These are phyloP conservation scores for Ataeniobius toweri DNA, from an alignment of 2,797 vertebrate genomes.

Conservation along the genomic window DNA sequence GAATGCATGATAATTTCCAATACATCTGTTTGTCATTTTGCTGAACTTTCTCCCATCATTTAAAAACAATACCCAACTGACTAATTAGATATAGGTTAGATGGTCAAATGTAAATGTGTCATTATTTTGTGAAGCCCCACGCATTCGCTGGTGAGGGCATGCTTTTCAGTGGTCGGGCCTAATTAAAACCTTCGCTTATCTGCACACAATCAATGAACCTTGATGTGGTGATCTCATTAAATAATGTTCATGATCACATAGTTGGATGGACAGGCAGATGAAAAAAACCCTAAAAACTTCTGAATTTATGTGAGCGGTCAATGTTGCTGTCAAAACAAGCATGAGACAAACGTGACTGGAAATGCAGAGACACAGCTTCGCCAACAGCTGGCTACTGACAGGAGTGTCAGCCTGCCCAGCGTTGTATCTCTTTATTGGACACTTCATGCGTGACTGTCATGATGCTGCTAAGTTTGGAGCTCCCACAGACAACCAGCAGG, in stretches of 20 bases:
- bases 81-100: slow-evolving; percentile 84
- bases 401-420: slow-evolving; percentile 52
- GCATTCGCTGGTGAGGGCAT: slow-evolving; percentile 54
- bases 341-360: slow-evolving; percentile 37
- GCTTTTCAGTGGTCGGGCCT: slow-evolving; percentile 58
- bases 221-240: slow-evolving; percentile 82
- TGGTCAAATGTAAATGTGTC: slow-evolving; percentile 84
- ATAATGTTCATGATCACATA: slow-evolving; percentile 59
- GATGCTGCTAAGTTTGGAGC: slow-evolving; percentile 63
- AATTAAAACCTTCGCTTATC: slow-evolving; percentile 81
- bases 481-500: slow-evolving; percentile 46
- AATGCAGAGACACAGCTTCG: slow-evolving; percentile 32
- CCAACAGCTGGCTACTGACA: slow-evolving; percentile 72
- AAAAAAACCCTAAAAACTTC: slow-evolving; percentile 15
- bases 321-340: slow-evolving; percentile 62
- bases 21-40: slow-evolving; percentile 83
- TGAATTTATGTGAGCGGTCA: slow-evolving; percentile 31
- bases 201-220: slow-evolving; percentile 78
- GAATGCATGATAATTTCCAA: slow-evolving; percentile 76
- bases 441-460: slow-evolving; percentile 57
- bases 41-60: slow-evolving; percentile 77
- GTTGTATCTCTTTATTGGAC: slow-evolving; percentile 52
- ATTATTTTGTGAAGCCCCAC: slow-evolving; percentile 74
- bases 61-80: slow-evolving; percentile 75
- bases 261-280: slow-evolving; percentile 18